Evolutionary conservation across 2,888 invertebrate genomes (phyloP), one percentile per base, ranked within the genome.

Genomic region (Andrena marginata): DNA sequence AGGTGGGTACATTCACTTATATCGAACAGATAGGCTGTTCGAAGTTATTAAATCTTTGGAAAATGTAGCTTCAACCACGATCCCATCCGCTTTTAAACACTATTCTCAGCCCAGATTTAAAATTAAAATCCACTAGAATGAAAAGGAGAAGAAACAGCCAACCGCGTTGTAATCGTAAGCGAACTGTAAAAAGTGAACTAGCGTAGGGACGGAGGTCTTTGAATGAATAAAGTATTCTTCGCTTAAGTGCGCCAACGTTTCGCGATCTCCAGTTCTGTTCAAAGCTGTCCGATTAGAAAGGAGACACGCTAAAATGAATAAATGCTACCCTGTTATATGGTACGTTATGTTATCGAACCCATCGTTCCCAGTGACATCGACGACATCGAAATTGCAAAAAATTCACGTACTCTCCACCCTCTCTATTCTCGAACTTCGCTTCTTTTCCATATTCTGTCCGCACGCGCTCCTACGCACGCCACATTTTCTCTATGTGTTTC

Each of bases 311-410:
- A 56, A 59, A 49, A 63, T 63, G 70, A 71, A 70, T 33, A 56
- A 59, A 59, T 62, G 70, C 48, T 26, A 60, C 51, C 33, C 33
- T n/a, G 68, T 35, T 65, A 84, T 42, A 16, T 13, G 42, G 42
- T 13, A 74, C 63, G n/a, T n/a, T n/a, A n/a, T 23, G 68, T 85
- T 62, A 49, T 67, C 69, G 65, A 26, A 51, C 63, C 59, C 72
- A 78, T 78, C 75, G 73, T 63, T 62, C 20, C 26, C 35, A 51
- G n/a, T 26, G 71, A 75, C 72, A 63, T 59, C 78, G 75, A 35
- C 72, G 80, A 77, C 77, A 84, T 85, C 59, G 84, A 81, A 85
- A 85, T 86, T 85, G 85, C 84, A 86, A 81, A 81, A 86, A 84
- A 85, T 85, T 84, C 76, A 72, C 77, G 59, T 67, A 73, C 69